Evolutionary conservation across 2,797 vertebrate species (phyloP).

Genomic region (Echeneis naucrates): DNA sequence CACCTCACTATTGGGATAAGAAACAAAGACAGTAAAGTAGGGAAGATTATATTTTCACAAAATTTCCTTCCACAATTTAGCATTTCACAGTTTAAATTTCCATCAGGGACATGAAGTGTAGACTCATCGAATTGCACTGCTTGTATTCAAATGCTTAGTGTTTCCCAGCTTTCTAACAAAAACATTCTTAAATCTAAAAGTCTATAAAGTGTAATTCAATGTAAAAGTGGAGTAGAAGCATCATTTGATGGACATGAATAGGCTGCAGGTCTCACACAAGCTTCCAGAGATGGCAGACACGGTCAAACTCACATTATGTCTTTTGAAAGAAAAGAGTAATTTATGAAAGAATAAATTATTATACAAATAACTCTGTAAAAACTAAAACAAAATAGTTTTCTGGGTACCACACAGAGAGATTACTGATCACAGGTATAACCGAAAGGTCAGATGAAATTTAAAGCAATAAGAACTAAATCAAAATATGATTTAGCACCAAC

Average conservation of each 20-base stretch:
- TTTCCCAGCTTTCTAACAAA: slow-evolving; percentile 30
- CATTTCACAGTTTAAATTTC: slow-evolving; percentile 8
- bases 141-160: slow-evolving; percentile 3
- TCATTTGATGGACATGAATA: slow-evolving; percentile 21
- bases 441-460: background rate
- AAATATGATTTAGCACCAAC: background rate
- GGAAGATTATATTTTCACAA: background rate
- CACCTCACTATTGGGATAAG: background rate
- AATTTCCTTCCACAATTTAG: slow-evolving; percentile 15
- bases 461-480: background rate
- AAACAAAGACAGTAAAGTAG: background rate
- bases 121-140: background rate
- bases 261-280: slow-evolving; percentile 14
- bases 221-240: slow-evolving; percentile 10
- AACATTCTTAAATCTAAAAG: slow-evolving; percentile 20
- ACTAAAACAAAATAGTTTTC: background rate
- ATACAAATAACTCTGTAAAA: slow-evolving; percentile 11
- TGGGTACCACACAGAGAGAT: background rate
- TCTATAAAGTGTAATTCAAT: slow-evolving; percentile 22
- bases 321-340: background rate
- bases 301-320: background rate
- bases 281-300: background rate
- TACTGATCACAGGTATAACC: background rate
- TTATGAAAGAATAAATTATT: background rate
- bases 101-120: slow-evolving; percentile 2